Evolutionary conservation across 2,113 vertebrate genomes (phyloP).

Genomic region (Tonatia bakeri): DNA sequence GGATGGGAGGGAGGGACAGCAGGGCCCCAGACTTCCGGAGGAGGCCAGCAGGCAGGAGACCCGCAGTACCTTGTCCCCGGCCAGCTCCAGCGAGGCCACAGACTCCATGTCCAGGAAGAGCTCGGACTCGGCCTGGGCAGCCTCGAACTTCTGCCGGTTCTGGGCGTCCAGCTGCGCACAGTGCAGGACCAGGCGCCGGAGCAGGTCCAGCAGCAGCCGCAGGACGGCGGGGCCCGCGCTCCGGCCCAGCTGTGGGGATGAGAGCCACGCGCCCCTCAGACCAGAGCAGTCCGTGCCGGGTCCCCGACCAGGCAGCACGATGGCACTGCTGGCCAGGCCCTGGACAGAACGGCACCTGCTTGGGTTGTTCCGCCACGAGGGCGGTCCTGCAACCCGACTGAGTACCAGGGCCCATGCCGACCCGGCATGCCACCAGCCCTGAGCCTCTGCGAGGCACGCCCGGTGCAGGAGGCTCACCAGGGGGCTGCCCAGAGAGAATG

Average conservation of each 20-base stretch:
- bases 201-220: slow-evolving; percentile 80
- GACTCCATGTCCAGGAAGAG: slow-evolving; percentile 84
- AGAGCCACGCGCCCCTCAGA: not conserved
- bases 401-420: too few relatives aligned
- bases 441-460: not conserved
- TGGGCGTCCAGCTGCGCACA: slow-evolving; percentile 67
- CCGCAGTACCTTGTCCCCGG: slow-evolving; percentile 77
- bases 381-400: not conserved
- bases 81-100: slow-evolving; percentile 62
- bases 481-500: not conserved
- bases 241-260: slow-evolving; percentile 81
- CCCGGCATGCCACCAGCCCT: not conserved
- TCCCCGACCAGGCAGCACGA: accelerated
- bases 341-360: not conserved
- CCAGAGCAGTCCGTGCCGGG: accelerated
- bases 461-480: not conserved
- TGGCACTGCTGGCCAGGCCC: accelerated
- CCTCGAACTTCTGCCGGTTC: slow-evolving; percentile 45
- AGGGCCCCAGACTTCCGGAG: not conserved
- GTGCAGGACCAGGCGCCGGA: slow-evolving; percentile 80
- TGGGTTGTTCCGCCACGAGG: not conserved
- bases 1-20: not conserved
- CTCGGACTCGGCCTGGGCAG: slow-evolving; percentile 67
- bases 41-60: not conserved
- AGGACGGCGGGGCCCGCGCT: slow-evolving; percentile 75